Conservation (phyloP, 2,797 vertebrate species). For the Notolepis coatsorum region DNA sequence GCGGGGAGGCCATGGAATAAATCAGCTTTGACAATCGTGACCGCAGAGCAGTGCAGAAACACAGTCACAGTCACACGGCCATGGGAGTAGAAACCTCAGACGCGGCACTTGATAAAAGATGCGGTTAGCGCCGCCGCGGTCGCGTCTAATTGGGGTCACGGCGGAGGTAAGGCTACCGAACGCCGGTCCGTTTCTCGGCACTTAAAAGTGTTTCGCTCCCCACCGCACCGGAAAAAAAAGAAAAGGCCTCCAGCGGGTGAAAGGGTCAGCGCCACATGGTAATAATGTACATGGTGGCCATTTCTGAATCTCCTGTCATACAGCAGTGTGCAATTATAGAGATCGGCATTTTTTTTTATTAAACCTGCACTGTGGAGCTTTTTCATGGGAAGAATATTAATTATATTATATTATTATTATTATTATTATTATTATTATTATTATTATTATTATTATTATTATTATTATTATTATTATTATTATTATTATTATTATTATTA, state of each 20-base stretch:
- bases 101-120: conserved; percentile 32
- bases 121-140: conserved; percentile 8
- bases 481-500: too few species aligned
- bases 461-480: too few species aligned
- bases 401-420: background rate
- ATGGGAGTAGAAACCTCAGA: conserved; percentile 46
- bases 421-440: background rate
- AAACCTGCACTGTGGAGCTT: background rate
- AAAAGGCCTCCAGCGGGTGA: conserved; percentile 18
- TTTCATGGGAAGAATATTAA: background rate
- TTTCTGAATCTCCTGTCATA: conserved; percentile 6
- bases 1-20: conserved; percentile 5
- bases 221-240: too few species aligned
- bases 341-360: too few species aligned
- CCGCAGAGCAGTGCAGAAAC: conserved; percentile 38
- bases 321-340: background rate
- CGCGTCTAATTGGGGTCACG: conserved; percentile 20
- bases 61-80: conserved; percentile 20
- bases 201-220: conserved; percentile 21
- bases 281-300: background rate
- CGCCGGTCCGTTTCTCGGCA: background rate
- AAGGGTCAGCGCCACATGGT: background rate
- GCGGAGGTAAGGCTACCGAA: background rate
- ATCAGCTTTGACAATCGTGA: conserved; percentile 43
- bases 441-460: background rate